Evolutionary conservation across 2,113 vertebrate genomes (phyloP).

Genomic region (Calonectris borealis): DNA sequence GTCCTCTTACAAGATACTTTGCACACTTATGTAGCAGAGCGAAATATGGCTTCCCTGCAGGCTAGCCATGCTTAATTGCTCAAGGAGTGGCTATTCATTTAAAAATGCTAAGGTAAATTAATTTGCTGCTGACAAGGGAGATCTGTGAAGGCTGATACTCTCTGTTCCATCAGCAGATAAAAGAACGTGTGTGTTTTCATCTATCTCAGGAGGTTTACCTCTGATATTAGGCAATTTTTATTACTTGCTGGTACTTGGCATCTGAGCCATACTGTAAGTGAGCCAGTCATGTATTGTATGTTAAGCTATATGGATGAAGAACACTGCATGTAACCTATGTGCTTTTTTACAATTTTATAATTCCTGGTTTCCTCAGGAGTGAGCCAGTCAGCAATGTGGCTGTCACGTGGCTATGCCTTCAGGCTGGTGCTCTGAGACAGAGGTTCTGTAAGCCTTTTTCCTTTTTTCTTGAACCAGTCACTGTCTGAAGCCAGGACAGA

Average conservation of each 20-base stretch:
- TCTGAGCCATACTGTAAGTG: background rate
- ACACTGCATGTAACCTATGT: background rate
- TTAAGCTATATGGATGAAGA: background rate
- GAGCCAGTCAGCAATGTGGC: background rate
- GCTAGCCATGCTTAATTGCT: background rate
- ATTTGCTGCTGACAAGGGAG: background rate
- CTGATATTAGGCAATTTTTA: background rate
- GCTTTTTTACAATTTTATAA: background rate
- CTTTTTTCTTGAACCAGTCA: background rate
- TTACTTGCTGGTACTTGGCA: background rate
- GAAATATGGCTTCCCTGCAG: background rate
- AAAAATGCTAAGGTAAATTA: background rate
- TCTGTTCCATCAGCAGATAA: background rate
- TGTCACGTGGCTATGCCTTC: background rate
- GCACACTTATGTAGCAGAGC: background rate
- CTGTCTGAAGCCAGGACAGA: background rate
- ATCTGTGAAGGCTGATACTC: background rate
- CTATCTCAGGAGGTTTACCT: background rate
- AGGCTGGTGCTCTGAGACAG: background rate
- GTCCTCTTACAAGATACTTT: background rate
- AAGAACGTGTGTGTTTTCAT: background rate
- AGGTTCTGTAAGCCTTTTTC: background rate
- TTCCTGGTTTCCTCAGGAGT: background rate
- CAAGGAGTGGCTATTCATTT: background rate
- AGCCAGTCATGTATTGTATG: background rate